Evolutionary conservation across 2,113 vertebrate species (phyloP).

Genomic region (Tragelaphus buxtoni): DNA sequence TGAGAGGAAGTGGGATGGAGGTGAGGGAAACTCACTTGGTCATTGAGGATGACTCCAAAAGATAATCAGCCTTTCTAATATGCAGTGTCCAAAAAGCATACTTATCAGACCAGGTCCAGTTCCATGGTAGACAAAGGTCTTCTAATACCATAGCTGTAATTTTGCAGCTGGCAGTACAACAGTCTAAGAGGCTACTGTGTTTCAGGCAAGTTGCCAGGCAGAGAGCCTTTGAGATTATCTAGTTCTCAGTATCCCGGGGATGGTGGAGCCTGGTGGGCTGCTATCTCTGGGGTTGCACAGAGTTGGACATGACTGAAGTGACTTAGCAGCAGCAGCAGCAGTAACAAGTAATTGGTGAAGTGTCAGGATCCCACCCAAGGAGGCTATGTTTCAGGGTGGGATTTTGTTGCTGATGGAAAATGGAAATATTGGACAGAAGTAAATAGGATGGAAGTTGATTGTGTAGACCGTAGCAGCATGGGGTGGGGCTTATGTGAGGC

Average conservation of each 20-base stretch:
- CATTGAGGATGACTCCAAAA: background rate
- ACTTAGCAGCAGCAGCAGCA: no score
- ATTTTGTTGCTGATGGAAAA: background rate
- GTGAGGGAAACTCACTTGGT: background rate
- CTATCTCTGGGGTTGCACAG: no score
- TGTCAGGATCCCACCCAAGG: background rate
- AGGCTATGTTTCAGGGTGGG: background rate
- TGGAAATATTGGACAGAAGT: background rate
- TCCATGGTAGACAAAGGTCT: background rate
- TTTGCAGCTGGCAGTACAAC: background rate
- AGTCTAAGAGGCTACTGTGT: background rate
- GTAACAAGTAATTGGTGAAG: background rate
- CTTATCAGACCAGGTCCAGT: background rate
- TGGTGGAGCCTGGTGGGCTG: no score
- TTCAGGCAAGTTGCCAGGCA: background rate
- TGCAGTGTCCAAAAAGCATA: background rate
- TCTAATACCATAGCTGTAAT: background rate
- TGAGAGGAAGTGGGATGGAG: background rate
- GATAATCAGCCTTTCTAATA: background rate
- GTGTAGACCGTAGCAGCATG: background rate
- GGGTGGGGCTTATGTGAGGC: background rate
- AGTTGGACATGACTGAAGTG: no score
- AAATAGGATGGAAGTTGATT: background rate
- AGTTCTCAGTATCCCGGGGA: background rate
- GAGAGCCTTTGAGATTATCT: background rate